Conservation (phyloP, 2,797 vertebrate species). For the Sus cebifrons region DNA sequence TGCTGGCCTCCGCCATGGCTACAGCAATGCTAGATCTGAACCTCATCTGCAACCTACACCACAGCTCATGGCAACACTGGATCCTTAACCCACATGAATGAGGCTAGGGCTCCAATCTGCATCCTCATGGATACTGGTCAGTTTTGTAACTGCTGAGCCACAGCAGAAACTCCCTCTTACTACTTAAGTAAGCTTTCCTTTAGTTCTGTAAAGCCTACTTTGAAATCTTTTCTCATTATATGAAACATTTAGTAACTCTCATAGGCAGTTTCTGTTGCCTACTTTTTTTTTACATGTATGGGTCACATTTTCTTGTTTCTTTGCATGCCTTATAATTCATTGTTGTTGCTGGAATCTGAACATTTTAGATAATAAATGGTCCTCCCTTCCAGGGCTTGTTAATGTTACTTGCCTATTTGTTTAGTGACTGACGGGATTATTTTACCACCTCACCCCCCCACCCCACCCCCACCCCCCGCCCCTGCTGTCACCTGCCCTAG, state of each 20-base stretch:
- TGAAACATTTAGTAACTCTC: not conserved
- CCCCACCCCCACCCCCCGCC: too few relatives aligned
- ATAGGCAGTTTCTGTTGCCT: not conserved
- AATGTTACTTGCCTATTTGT: not conserved
- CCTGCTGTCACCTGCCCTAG: too few relatives aligned
- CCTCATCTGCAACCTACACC: too few relatives aligned
- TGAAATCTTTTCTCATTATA: constrained; percentile 21
- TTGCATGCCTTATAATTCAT: constrained; percentile 4
- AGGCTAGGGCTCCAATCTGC: too few relatives aligned
- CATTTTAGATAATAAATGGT: not conserved
- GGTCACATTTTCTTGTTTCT: not conserved
- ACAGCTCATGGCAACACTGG: too few relatives aligned
- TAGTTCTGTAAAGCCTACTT: not conserved
- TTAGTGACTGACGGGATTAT: not conserved
- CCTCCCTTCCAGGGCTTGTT: not conserved
- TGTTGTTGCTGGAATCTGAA: not conserved
- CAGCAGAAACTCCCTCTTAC: not conserved
- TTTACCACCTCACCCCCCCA: not conserved
- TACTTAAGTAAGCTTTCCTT: constrained; percentile 36
- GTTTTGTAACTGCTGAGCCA: too few relatives aligned
- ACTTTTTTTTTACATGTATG: not conserved
- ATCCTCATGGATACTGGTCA: too few relatives aligned
- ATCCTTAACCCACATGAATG: too few relatives aligned
- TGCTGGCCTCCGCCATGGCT: too few relatives aligned
- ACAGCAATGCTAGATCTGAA: too few relatives aligned